These are phyloP conservation scores for Esox lucius DNA, from an alignment of 2,797 vertebrate genomes.

Conservation along the genomic window DNA sequence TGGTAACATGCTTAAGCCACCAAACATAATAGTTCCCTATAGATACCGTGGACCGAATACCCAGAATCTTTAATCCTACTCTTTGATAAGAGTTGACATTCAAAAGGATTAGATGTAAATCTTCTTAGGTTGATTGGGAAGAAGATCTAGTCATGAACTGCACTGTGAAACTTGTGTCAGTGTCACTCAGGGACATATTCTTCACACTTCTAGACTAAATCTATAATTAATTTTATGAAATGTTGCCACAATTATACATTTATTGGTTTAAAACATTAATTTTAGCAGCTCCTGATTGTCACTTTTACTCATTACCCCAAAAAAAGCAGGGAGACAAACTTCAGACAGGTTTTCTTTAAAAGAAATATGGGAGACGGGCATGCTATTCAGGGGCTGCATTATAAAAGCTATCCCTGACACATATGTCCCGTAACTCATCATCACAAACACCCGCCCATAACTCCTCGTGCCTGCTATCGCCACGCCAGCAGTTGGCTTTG, in stretches of 20 bases:
- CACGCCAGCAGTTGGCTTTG: conserved; percentile 47
- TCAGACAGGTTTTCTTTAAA: background rate
- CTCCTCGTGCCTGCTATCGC: conserved; percentile 17
- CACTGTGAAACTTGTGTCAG: background rate
- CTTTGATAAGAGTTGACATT: conserved; percentile 57
- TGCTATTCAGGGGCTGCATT: background rate
- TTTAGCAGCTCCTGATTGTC: no score
- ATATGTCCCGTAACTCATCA: background rate
- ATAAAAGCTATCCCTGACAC: background rate
- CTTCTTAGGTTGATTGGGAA: background rate
- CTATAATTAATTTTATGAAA: no score
- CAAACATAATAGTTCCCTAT: background rate
- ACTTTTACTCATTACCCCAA: no score
- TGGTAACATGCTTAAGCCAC: background rate
- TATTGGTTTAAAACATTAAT: no score
- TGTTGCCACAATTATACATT: no score
- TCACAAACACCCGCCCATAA: background rate
- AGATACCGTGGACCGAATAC: background rate
- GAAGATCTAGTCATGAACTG: background rate
- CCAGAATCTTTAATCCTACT: conserved; percentile 53
- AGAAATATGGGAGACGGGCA: background rate
- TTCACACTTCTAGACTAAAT: no score
- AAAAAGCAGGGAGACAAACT: background rate
- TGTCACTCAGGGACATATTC: background rate
- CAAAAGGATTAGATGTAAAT: background rate